A percentile compares a stretch with the other conserved stretches of the same genome.
Conservation (phyloP, 2,888 invertebrate genomes). For the Perizoma flavofasciatum region DNA sequence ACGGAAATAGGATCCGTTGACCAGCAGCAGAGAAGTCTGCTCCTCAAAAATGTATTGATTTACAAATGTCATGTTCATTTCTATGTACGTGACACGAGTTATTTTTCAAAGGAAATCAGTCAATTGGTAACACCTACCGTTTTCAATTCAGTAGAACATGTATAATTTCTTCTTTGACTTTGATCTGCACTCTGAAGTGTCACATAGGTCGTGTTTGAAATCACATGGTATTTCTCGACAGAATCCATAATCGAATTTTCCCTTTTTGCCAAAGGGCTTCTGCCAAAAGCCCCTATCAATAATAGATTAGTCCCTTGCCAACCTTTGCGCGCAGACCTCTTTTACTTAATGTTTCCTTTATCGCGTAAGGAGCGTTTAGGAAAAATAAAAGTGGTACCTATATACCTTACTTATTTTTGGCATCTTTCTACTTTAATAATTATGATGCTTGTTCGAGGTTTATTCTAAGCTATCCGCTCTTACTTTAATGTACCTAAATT, state of each 20-base stretch:
- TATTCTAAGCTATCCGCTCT: too few relatives aligned
- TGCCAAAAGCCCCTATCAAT: slow-evolving; percentile 57
- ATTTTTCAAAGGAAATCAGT: slow-evolving; percentile 2
- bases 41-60: neutral
- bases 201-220: slow-evolving; percentile 28
- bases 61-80: too few relatives aligned
- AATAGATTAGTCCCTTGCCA: slow-evolving; percentile 60
- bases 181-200: slow-evolving; percentile 15
- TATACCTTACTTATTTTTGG: too few relatives aligned
- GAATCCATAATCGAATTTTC: slow-evolving; percentile 49
- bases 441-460: too few relatives aligned
- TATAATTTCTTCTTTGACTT: slow-evolving; percentile 4
- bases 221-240: slow-evolving; percentile 44
- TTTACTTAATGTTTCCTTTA: slow-evolving; percentile 57
- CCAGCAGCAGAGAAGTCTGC: neutral
- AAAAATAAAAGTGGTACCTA: slow-evolving; percentile 38
- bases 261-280: slow-evolving; percentile 46
- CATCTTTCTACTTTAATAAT: too few relatives aligned
- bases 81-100: too few relatives aligned
- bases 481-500: too few relatives aligned
- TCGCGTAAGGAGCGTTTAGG: slow-evolving; percentile 50
- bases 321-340: slow-evolving; percentile 52
- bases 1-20: neutral
- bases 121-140: slow-evolving; percentile 4
- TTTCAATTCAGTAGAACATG: slow-evolving; percentile 4